phyloP scores from a whole-genome alignment of 2,113 vertebrate genomes.

The Hoplias malabaricus region DNA sequence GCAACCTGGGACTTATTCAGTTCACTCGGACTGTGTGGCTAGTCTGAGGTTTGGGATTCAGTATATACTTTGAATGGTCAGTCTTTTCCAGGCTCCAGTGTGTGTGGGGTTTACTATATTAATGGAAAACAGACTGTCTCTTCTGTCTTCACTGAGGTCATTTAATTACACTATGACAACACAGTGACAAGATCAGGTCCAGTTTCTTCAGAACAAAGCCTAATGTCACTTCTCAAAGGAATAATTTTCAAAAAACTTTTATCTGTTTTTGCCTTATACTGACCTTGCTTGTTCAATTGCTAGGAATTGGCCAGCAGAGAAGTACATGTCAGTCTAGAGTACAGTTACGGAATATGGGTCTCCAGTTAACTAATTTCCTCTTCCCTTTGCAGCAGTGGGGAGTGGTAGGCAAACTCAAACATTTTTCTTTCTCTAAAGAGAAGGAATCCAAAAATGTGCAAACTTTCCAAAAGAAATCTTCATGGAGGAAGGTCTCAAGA shows the following conservation, averaged over 20 bases:
- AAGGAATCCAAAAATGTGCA: background rate
- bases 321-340: background rate
- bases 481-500: background rate
- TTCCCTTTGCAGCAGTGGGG: background rate
- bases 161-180: conserved; percentile 12
- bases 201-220: background rate
- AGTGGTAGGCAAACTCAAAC: background rate
- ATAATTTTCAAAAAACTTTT: background rate
- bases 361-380: conserved; percentile 3
- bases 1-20: background rate
- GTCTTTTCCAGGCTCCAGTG: background rate
- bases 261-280: background rate
- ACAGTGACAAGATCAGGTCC: conserved; percentile 9
- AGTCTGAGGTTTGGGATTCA: background rate
- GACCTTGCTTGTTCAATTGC: too few relatives aligned
- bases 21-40: background rate
- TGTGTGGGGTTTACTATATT: background rate
- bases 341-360: background rate
- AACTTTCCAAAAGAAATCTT: background rate
- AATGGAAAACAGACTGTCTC: conserved; percentile 12
- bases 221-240: background rate
- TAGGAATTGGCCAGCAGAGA: background rate
- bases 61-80: background rate
- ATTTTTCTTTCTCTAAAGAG: background rate
- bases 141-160: background rate